phyloP scores from a whole-genome alignment of 2,113 vertebrate species.

The Myotis davidii region DNA sequence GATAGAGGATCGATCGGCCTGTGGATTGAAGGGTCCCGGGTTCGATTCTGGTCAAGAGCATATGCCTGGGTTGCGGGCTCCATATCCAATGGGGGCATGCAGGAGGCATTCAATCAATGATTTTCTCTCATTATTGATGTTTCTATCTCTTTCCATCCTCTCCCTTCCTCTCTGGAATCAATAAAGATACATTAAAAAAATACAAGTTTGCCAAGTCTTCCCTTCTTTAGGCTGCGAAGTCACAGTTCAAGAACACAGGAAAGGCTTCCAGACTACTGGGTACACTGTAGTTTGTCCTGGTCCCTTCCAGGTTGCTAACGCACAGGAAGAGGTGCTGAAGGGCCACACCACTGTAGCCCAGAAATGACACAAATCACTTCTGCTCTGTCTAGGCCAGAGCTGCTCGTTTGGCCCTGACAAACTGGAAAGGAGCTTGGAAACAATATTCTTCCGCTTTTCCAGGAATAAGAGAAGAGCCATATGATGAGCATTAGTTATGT shows the following conservation, averaged over 20 bases:
- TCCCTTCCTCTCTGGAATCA: too few relatives aligned
- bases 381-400: not conserved
- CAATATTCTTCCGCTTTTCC: not conserved
- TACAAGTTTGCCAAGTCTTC: not conserved
- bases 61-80: too few relatives aligned
- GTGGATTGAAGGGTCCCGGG: too few relatives aligned
- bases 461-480: not conserved
- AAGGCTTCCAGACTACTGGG: not conserved
- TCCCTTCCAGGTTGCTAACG: not conserved
- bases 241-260: not conserved
- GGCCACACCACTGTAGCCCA: not conserved
- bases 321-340: not conserved
- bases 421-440: not conserved
- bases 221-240: not conserved
- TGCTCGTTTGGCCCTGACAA: too few relatives aligned
- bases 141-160: too few relatives aligned
- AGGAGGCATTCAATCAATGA: too few relatives aligned
- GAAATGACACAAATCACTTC: not conserved
- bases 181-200: too few relatives aligned
- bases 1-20: too few relatives aligned
- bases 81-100: too few relatives aligned
- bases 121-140: too few relatives aligned
- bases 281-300: not conserved
- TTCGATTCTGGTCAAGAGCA: too few relatives aligned
- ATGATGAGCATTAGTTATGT: not conserved